A percentile compares a stretch with the other conserved stretches of the same genome.
These are phyloP conservation scores for Malacoctenus gilli DNA, from an alignment of 2,797 vertebrate species.

Conservation along the genomic window DNA sequence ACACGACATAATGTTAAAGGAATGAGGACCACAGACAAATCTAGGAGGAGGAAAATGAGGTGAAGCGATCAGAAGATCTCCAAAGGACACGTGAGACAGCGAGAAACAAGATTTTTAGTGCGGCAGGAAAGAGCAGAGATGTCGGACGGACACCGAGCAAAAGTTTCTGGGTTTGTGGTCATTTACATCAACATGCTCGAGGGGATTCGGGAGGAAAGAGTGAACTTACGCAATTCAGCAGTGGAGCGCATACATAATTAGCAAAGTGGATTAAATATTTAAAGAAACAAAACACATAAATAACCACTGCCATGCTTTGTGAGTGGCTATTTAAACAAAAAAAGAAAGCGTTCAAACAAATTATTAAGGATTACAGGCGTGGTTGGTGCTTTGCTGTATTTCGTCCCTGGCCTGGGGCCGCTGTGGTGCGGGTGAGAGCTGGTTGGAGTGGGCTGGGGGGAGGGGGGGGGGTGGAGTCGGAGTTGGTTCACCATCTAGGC, in stretches of 20 bases:
- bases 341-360: no score
- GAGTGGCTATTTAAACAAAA: no score
- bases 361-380: slow-evolving; percentile 15
- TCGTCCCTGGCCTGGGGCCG: slow-evolving; percentile 30
- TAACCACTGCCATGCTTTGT: no score
- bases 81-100: slow-evolving; percentile 58
- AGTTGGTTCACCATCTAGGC: slow-evolving; percentile 83
- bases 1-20: slow-evolving; percentile 50
- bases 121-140: slow-evolving; percentile 68
- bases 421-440: slow-evolving; percentile 27
- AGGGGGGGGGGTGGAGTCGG: slow-evolving; percentile 41
- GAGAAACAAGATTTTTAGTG: slow-evolving; percentile 46
- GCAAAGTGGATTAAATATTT: slow-evolving; percentile 21
- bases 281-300: slow-evolving; percentile 25
- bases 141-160: slow-evolving; percentile 57
- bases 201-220: slow-evolving; percentile 39
- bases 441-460: slow-evolving; percentile 43
- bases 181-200: slow-evolving; percentile 57
- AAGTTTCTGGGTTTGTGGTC: slow-evolving; percentile 75
- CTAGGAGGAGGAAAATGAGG: slow-evolving; percentile 53
- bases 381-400: slow-evolving; percentile 16
- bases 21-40: slow-evolving; percentile 50
- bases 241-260: slow-evolving; percentile 24
- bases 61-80: slow-evolving; percentile 50
- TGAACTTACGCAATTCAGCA: slow-evolving; percentile 18